Evolutionary conservation across 2,797 vertebrate species (phyloP), one percentile per base, ranked within the genome.

Genomic region (Dicrostonyx torquatus): DNA sequence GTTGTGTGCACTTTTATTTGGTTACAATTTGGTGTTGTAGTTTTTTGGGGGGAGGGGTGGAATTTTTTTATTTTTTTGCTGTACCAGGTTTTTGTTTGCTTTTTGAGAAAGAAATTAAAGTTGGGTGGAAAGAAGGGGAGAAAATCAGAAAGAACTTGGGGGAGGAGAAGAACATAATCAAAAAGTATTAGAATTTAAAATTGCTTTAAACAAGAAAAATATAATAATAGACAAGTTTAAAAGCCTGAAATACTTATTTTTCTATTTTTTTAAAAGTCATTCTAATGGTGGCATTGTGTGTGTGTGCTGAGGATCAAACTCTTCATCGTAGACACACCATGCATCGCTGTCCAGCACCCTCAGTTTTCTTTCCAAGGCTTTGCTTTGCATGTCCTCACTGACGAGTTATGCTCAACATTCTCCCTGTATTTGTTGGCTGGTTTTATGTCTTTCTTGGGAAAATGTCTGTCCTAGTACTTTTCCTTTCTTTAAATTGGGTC

Each of bases 311-410:
- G 20, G 62, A n/a, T 15, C 45, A 64, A 83, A 83, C 58, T 83
- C 60, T 40, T 64, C 26, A 45, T 45, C 24, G 5, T 24, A 73
- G 70, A 13, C 22, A 66, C 31, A 12, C n/a, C 7, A n/a, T 70
- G 1, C 9, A 12, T 7, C 34, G 15, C 83, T 85, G 64, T 8
- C 20, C 18, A 45, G 26, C 11, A 68, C 37, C 11, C 13, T 7
- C 6, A 37, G 34, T 18, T 4, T 29, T 66, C 55, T 92, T 29
- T 48, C 1, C 2, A 17, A 68, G 11, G 34, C 53, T 94, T 94
- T 94, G 53, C 78, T 84, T 83, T 34, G 22, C 37, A 22, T 92
- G 78, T 95, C 40, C 15, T 53, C 64, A 75, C 11, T 62, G 45
- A 77, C 34, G n/a, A 22, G 12, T 62, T 37, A 72, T 58, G 14